Conservation (phyloP, 2,888 invertebrate species). For the Aromia moschata region DNA sequence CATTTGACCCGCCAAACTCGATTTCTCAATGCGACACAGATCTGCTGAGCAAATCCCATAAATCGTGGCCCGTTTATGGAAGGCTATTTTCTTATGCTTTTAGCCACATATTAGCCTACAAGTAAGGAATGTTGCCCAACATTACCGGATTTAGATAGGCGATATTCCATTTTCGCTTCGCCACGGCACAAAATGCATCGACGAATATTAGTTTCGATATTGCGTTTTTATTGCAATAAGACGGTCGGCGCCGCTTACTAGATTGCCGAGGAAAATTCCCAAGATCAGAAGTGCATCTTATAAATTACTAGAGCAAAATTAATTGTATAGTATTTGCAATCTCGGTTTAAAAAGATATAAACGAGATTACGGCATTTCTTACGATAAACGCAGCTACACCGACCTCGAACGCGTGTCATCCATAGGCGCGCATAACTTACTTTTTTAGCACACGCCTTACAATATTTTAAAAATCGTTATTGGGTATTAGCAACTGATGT, state of each 20-base stretch:
- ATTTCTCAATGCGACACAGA: conserved; percentile 17
- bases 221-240: conserved; percentile 17
- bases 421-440: too few relatives aligned
- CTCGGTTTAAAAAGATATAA: too few relatives aligned
- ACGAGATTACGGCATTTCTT: too few relatives aligned
- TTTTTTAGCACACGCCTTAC: too few relatives aligned
- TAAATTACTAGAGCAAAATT: too few relatives aligned
- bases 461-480: too few relatives aligned
- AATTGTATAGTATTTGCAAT: too few relatives aligned
- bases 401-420: too few relatives aligned
- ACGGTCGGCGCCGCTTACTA: conserved; percentile 12
- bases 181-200: conserved; percentile 4
- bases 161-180: conserved; percentile 34
- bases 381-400: too few relatives aligned
- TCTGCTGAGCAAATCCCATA: conserved; percentile 10
- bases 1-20: conserved; percentile 18
- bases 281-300: too few relatives aligned
- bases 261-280: background rate
- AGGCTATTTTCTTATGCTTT: conserved; percentile 35
- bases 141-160: conserved; percentile 33
- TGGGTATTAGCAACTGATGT: too few relatives aligned
- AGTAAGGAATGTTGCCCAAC: conserved; percentile 31
- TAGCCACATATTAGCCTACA: conserved; percentile 30
- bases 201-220: conserved; percentile 13
- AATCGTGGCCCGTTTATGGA: conserved; percentile 41